Percentiles rank a stretch among this genome's conserved stretches.
Evolutionary conservation across 1,140 invertebrate genomes (phyloP).

Genomic region (Zeugodacus cucurbitae): DNA sequence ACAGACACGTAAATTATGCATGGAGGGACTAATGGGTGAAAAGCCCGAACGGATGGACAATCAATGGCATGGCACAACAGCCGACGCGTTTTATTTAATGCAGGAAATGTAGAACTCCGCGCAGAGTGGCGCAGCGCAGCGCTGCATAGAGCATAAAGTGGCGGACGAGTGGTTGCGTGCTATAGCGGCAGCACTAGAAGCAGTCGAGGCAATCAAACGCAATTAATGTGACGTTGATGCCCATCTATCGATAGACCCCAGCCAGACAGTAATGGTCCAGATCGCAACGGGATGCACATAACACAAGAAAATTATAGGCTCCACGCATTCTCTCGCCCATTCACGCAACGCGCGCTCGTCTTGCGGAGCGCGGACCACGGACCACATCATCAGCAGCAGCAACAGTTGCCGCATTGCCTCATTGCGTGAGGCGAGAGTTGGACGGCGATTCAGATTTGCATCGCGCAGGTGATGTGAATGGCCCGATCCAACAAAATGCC

Average conservation of each 20-base stretch:
- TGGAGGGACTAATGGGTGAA: constrained; percentile 37
- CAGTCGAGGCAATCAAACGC: constrained; percentile 24
- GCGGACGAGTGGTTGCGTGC: neutral
- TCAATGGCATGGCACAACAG: constrained; percentile 45
- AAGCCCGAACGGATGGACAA: constrained; percentile 5
- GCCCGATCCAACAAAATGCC: neutral
- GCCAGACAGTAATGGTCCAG: constrained; percentile 37
- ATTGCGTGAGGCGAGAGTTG: neutral
- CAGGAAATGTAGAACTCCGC: constrained; percentile 24
- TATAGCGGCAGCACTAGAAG: constrained; percentile 14
- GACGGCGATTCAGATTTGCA: constrained; percentile 22
- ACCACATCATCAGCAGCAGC: neutral
- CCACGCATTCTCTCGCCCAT: constrained; percentile 20
- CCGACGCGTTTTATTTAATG: constrained; percentile 35
- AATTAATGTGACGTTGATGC: constrained; percentile 39
- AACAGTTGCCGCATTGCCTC: neutral
- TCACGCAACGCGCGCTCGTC: neutral
- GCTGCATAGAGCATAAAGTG: neutral
- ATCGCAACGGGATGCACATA: constrained; percentile 31
- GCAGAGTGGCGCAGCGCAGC: neutral
- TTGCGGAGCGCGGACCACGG: neutral
- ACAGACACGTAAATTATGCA: constrained; percentile 43
- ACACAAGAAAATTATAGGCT: constrained; percentile 16
- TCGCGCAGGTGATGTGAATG: constrained; percentile 37
- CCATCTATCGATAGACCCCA: constrained; percentile 38